Conservation (phyloP, 1,140 invertebrate genomes). For the Aphelenchoides besseyi region DNA sequence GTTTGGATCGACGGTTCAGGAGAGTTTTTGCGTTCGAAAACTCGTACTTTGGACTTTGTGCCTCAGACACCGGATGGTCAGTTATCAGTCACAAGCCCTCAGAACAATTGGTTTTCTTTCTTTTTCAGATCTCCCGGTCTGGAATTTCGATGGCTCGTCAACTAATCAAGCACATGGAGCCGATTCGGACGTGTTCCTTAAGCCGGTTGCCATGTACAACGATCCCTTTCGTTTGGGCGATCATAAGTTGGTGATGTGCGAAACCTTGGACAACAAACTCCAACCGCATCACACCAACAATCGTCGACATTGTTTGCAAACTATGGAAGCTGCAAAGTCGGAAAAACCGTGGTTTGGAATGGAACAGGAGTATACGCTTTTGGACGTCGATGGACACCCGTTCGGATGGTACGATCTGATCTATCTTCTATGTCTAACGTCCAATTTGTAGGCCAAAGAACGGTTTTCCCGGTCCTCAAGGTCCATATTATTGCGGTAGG, state of each 20-base stretch:
- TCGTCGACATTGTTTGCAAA: conserved; percentile 73
- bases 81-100: too few species aligned
- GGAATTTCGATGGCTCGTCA: conserved; percentile 91
- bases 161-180: conserved; percentile 67
- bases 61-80: conserved; percentile 72
- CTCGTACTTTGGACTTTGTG: conserved; percentile 76
- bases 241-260: conserved; percentile 74
- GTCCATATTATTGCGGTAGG: conserved; percentile 94
- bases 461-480: too few species aligned
- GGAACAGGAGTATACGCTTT: conserved; percentile 85
- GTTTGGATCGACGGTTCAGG: conserved; percentile 93
- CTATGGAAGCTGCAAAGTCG: conserved; percentile 70
- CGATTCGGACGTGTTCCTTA: conserved; percentile 81
- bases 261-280: conserved; percentile 73
- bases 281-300: conserved; percentile 78
- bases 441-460: too few species aligned
- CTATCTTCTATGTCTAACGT: too few species aligned
- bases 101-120: too few species aligned
- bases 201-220: conserved; percentile 82
- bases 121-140: conserved; percentile 76
- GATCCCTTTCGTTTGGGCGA: conserved; percentile 87
- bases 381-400: conserved; percentile 82
- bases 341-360: conserved; percentile 88
- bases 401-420: too few species aligned
- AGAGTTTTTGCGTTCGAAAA: conserved; percentile 81